phyloP scores from a whole-genome alignment of 2,888 invertebrate genomes.

The Sericinus montela region DNA sequence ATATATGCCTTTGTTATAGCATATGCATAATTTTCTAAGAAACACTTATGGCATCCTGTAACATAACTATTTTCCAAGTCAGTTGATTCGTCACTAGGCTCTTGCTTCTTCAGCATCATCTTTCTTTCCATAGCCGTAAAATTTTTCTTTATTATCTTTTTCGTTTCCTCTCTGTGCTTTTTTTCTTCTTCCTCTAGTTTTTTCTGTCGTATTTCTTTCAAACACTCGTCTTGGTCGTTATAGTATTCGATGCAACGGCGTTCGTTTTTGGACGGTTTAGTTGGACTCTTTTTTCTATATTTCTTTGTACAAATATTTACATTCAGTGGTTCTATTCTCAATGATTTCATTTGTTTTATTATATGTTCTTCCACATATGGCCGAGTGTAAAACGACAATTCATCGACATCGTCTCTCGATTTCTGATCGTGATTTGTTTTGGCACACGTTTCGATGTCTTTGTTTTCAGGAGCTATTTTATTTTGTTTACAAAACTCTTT shows the following conservation, averaged over 20 bases:
- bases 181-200: slow-evolving; percentile 59
- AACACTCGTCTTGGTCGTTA: slow-evolving; percentile 81
- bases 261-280: slow-evolving; percentile 60
- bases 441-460: slow-evolving; percentile 60
- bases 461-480: slow-evolving; percentile 54
- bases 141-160: slow-evolving; percentile 54
- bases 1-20: slow-evolving; percentile 68
- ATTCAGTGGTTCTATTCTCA: slow-evolving; percentile 67
- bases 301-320: slow-evolving; percentile 56
- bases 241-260: slow-evolving; percentile 78
- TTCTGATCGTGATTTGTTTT: slow-evolving; percentile 45
- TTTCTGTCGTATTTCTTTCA: slow-evolving; percentile 70
- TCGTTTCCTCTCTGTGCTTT: slow-evolving; percentile 57
- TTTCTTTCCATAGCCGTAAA: slow-evolving; percentile 57
- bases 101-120: slow-evolving; percentile 44
- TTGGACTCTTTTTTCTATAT: slow-evolving; percentile 56
- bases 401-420: slow-evolving; percentile 44
- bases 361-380: slow-evolving; percentile 72
- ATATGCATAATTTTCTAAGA: slow-evolving; percentile 71
- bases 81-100: slow-evolving; percentile 67
- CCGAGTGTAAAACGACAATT: slow-evolving; percentile 45
- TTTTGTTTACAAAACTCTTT: slow-evolving; percentile 66
- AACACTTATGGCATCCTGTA: slow-evolving; percentile 71
- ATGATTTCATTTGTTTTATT: slow-evolving; percentile 72
- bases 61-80: slow-evolving; percentile 59